Base-by-base conservation (phyloP, 2,797 vertebrate species). In the Mycteria americana region DNA sequence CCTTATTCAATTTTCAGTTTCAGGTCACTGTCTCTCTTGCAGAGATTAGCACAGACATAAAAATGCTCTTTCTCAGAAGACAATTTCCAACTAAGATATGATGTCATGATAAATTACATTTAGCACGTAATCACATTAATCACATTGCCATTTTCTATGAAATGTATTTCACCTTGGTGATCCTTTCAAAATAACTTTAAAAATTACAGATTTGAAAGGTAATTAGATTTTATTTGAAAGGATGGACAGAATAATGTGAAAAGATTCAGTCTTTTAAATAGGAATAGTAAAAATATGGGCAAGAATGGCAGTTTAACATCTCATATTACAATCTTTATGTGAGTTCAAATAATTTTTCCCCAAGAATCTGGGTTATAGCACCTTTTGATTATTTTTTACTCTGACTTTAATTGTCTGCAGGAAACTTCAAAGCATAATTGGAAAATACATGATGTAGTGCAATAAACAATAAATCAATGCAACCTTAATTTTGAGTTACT, bases 401-500 rank as follows among this genome's bases (percentile, higher is more conserved):
- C 41, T 70, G n/a, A 68, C 25, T 82, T 76, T 11, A 86, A 77
- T 10, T 60, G 37, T 31, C 69, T 28, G 46, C 2, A 8, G n/a
- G 31, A 60, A 89, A 73, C 65, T 64, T 72, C 50, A 24, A 64
- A 30, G 51, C n/a, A 25, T 3, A 89, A 76, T 3, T 81, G 19
- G 30, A 70, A 81, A 62, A 74, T 11, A 67, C 4, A 14, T 7
- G 1, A 75, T 45, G 45, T 78, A 65, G 10, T 14, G n/a, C 82
- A 80, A 68, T 25, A 75, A 89, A 70, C 63, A 81, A 57, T n/a
- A 90, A 41, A 92, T 22, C 35, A 92, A 54, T 3, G 18, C 18
- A 72, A 53, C 31, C 17, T 69, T 45, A 62, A 86, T 67, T 77
- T 23, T 72, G 57, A 56, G 50, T 84, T 96, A 99, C 99, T 99